Conservation (phyloP, 2,888 invertebrate species). For the Chrysolina oricalcia region DNA sequence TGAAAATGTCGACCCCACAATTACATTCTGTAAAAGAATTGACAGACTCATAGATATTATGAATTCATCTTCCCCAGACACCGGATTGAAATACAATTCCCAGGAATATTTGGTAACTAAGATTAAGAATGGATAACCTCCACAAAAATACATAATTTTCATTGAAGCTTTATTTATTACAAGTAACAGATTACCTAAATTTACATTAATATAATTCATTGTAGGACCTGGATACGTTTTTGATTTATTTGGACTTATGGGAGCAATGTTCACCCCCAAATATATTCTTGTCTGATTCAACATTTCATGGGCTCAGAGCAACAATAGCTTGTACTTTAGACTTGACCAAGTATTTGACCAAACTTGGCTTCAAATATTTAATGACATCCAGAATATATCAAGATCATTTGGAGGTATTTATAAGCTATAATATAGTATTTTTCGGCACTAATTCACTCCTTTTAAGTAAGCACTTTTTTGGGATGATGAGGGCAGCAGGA, state of each 20-base stretch:
- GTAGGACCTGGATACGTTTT: not conserved
- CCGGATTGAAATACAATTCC: not conserved
- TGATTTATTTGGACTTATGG: constrained; percentile 9
- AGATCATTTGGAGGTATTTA: not conserved
- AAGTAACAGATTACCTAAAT: not conserved
- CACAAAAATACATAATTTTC: too few species aligned
- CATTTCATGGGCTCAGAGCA: not conserved
- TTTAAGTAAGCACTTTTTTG: not conserved
- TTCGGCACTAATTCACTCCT: not conserved
- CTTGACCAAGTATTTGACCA: too few species aligned
- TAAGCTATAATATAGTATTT: not conserved
- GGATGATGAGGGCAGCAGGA: not conserved
- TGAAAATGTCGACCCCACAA: not conserved
- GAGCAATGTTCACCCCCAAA: not conserved
- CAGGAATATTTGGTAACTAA: not conserved
- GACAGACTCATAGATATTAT: not conserved
- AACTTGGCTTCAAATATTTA: constrained; percentile 3
- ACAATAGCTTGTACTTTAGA: constrained; percentile 1
- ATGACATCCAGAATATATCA: too few species aligned
- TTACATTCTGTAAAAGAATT: not conserved
- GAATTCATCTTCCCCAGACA: not conserved
- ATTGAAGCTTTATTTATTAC: not conserved
- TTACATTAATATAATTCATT: not conserved
- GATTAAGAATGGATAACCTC: not conserved
- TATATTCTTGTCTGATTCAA: not conserved